Evolutionary conservation across 2,797 vertebrate species (phyloP), one percentile per base, ranked within the genome.

Genomic region (Hephaestus fuliginosus): DNA sequence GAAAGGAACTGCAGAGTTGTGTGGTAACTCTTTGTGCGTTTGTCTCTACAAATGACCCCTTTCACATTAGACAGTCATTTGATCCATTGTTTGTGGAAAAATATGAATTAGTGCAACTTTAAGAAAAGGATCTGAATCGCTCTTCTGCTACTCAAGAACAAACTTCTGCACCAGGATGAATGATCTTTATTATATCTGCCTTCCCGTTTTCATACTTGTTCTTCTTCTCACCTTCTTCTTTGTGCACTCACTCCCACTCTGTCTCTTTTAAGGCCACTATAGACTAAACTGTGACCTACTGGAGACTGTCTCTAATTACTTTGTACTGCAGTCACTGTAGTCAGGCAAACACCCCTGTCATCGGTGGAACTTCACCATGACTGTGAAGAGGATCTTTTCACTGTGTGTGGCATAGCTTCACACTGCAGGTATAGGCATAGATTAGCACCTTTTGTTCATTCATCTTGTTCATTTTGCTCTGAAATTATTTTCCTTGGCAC

Each of bases 221-320:
- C 69, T 69, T 84, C 78, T 74, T 84, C 86, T 90, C 79, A 88
- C 86, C 86, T 88, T 81, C 60, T 22, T 90, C 86, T 83, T 74
- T 77, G 77, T 82, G 79, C 79, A 49, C 66, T 91, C 83, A 89
- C 91, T 91, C 92, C 92, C 93, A 93, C 93, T 91, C 91, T 89
- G 89, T 93, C 89, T 92, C 90, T 91, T 84, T 65, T 71, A 88
- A 78, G 85, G 83, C 88, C 70, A 73, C 84, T 90, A 91, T 56
- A 95, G 94, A 95, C 94, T 95, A 95, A 94, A 94, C 94, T 93
- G 90, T 94, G 91, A 94, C 88, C 92, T 72, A 28, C 88, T 86
- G 88, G 87, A 91, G 91, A 89, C 88, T 88, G 88, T 51, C 91
- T 94, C 83, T 94, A 94, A 95, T 95, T 94, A 94, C 89, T 86